Evolutionary conservation across 1,140 invertebrate species (phyloP).

Genomic region (Mercenaria mercenaria): DNA sequence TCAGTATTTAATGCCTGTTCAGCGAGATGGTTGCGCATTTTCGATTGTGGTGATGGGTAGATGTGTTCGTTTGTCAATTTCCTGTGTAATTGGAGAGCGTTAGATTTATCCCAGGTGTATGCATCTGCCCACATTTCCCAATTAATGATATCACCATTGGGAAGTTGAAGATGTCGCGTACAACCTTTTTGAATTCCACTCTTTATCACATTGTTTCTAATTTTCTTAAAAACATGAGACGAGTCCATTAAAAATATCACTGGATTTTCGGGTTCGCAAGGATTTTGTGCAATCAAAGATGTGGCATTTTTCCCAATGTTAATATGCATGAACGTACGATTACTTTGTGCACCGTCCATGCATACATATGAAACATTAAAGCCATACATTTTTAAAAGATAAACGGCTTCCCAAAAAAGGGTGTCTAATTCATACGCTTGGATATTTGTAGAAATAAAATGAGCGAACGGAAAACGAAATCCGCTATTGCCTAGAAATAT

Average conservation of each 20-base stretch:
- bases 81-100: slow-evolving; percentile 1
- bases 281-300: neutral
- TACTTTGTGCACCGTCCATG: slow-evolving; percentile 64
- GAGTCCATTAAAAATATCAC: slow-evolving; percentile 66
- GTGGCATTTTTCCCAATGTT: slow-evolving; percentile 3
- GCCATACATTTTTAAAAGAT: slow-evolving; percentile 31
- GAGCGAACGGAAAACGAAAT: slow-evolving; percentile 66
- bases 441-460: slow-evolving; percentile 46
- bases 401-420: slow-evolving; percentile 54
- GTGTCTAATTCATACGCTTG: slow-evolving; percentile 53
- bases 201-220: slow-evolving; percentile 58
- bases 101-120: slow-evolving; percentile 18
- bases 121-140: slow-evolving; percentile 22
- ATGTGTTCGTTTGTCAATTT: slow-evolving; percentile 52
- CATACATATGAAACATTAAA: slow-evolving; percentile 36
- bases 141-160: neutral
- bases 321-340: slow-evolving; percentile 56
- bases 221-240: slow-evolving; percentile 61
- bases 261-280: neutral
- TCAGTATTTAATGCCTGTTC: slow-evolving; percentile 39
- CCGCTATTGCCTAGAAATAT: slow-evolving; percentile 65
- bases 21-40: slow-evolving; percentile 50
- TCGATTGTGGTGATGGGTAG: neutral
- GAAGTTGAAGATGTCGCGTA: neutral
- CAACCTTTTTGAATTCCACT: neutral